Evolutionary conservation across 2,888 invertebrate species (phyloP).

Genomic region (Diarsia dahlii): DNA sequence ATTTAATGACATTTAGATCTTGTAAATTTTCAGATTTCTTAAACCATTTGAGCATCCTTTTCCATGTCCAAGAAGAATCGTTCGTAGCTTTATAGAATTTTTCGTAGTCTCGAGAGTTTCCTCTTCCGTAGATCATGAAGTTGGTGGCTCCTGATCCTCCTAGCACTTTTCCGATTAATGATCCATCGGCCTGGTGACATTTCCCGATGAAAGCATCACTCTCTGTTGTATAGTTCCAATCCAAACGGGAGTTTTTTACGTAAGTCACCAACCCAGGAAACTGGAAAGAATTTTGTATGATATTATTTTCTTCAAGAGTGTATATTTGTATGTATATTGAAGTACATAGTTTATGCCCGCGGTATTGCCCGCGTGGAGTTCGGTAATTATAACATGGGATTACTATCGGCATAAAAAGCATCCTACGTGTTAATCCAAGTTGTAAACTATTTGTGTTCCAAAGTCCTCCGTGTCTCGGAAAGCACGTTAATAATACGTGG

Average conservation of each 20-base stretch:
- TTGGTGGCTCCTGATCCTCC: constrained; percentile 74
- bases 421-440: not conserved
- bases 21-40: constrained; percentile 71
- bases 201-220: constrained; percentile 11
- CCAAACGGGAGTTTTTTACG: constrained; percentile 37
- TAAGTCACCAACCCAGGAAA: constrained; percentile 40
- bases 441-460: not conserved
- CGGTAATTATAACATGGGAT: not conserved
- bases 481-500: no score
- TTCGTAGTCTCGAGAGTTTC: constrained; percentile 67
- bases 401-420: not conserved
- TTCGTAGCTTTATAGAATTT: constrained; percentile 62
- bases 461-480: not conserved
- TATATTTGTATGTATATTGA: not conserved
- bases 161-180: constrained; percentile 69
- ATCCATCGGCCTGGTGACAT: constrained; percentile 27
- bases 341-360: not conserved
- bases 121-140: constrained; percentile 68
- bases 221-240: constrained; percentile 69
- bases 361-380: not conserved
- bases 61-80: constrained; percentile 70
- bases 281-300: constrained; percentile 23
- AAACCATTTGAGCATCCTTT: constrained; percentile 69
- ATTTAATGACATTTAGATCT: constrained; percentile 55
- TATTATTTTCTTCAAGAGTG: not conserved